Evolutionary conservation across 2,797 vertebrate species (phyloP), one percentile per base, ranked within the genome.

Genomic region (Synaphobranchus kaupii): DNA sequence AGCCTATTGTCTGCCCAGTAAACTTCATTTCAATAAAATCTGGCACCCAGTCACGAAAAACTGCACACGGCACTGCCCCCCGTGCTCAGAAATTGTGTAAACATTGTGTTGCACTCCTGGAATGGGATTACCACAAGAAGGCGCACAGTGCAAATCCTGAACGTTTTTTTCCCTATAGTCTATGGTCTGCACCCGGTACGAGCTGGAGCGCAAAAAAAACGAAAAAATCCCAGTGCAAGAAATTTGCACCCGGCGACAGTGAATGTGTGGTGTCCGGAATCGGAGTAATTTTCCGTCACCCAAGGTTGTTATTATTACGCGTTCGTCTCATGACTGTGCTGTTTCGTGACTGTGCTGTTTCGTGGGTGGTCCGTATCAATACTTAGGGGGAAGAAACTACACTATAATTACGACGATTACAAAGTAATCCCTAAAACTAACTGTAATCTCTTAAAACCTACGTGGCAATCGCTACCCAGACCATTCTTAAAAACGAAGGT

Each of bases 191-290:
- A 50, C 83, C 54, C 68, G 68, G 83, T 73, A 50, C 58, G 34
- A 85, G 17, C 22, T 86, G n/a, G 58, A 58, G 28, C 52, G 12
- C 52, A 83, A 83, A 68, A 68, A 56, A 56, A 56, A 56, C 39
- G 15, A 56, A 56, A 56, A 81, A 0, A n/a, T 81, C 7, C 44
- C 8, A 48, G 44, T 50, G 78, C 34, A 56, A 48, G n/a, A 4
- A 31, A 8, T 54, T 83, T 83, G 82, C 82, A 31, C 82, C 47
- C 82, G 82, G 82, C 52, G 82, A 83, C 54, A 81, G 80, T 83
- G 80, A 54, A 25, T 7, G 82, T 56, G 47, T 25, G 44, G 20
- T 22, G 78, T 50, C 78, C 47, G 25, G 25, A 48, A 47, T 25
- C 20, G 15, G 76, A 50, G 78, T 81, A 81, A 25, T 81, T 81